Evolutionary conservation across 2,888 invertebrate genomes (phyloP).

Genomic region (Pachydiplax longipennis): DNA sequence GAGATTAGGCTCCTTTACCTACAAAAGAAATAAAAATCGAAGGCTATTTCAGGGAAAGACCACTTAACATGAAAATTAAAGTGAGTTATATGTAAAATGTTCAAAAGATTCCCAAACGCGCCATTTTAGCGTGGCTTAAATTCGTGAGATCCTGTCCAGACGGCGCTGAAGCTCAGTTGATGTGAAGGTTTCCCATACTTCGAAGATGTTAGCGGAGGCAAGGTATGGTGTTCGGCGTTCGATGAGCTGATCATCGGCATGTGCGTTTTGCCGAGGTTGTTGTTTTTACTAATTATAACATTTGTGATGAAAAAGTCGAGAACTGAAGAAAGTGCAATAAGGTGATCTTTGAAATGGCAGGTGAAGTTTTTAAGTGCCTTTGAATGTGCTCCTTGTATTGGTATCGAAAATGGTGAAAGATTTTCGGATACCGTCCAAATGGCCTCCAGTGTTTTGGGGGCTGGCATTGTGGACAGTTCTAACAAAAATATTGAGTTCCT

Average conservation of each 20-base stretch:
- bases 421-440: slow-evolving; percentile 15
- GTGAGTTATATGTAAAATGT: too few relatives aligned
- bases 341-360: background rate
- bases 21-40: too few relatives aligned
- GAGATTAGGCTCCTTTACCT: too few relatives aligned
- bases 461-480: background rate
- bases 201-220: background rate
- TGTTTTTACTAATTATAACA: background rate
- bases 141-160: background rate
- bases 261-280: background rate
- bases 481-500: background rate
- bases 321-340: background rate
- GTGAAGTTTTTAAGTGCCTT: background rate
- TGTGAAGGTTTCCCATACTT: background rate
- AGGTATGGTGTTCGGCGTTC: background rate
- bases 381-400: background rate
- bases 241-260: background rate
- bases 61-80: too few relatives aligned
- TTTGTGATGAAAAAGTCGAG: background rate
- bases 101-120: background rate
- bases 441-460: slow-evolving; percentile 22
- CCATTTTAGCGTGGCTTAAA: background rate
- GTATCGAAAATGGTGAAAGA: background rate
- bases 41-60: too few relatives aligned
- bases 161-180: background rate